Conservation (phyloP, 2,888 invertebrate genomes). For the Dexiosoma caninum region DNA sequence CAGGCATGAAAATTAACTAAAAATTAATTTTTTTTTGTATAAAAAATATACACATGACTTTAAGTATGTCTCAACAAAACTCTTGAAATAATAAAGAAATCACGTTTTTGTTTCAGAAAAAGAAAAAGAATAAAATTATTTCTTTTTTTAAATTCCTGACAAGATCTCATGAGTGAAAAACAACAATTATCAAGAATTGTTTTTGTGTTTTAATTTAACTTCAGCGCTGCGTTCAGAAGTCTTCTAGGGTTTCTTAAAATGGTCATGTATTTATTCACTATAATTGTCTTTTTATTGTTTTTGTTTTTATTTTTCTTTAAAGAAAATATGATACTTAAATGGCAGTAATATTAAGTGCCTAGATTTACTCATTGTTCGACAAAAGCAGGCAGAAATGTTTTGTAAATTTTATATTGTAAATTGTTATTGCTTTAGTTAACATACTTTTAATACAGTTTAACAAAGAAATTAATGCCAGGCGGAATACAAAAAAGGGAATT, state of each 20-base stretch:
- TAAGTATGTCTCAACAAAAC: not conserved
- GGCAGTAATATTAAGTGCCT: slow-evolving; percentile 9
- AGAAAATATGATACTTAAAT: slow-evolving; percentile 25
- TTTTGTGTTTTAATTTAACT: slow-evolving; percentile 23
- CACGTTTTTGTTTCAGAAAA: not conserved
- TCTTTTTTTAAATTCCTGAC: slow-evolving; percentile 1
- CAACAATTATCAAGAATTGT: slow-evolving; percentile 7
- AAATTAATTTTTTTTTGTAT: too few relatives aligned
- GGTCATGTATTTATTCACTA: slow-evolving; percentile 34
- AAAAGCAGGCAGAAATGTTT: not conserved
- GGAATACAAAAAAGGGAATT: slow-evolving; percentile 37
- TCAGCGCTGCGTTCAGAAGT: slow-evolving; percentile 42
- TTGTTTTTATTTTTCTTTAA: not conserved
- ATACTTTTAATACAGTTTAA: slow-evolving; percentile 32
- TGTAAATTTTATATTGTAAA: slow-evolving; percentile 7
- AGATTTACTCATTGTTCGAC: not conserved
- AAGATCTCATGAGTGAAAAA: not conserved
- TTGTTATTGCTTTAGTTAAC: slow-evolving; percentile 51
- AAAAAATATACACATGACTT: not conserved
- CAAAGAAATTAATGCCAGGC: slow-evolving; percentile 48
- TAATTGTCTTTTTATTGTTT: slow-evolving; percentile 8
- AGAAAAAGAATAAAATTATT: too few relatives aligned
- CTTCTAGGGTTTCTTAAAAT: slow-evolving; percentile 45
- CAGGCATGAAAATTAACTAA: too few relatives aligned
- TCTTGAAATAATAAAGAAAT: slow-evolving; percentile 25